Percentiles rank a stretch among this genome's conserved stretches.
Evolutionary conservation across 2,888 invertebrate species (phyloP).

Genomic region (Hirtodrosophila histrioides): DNA sequence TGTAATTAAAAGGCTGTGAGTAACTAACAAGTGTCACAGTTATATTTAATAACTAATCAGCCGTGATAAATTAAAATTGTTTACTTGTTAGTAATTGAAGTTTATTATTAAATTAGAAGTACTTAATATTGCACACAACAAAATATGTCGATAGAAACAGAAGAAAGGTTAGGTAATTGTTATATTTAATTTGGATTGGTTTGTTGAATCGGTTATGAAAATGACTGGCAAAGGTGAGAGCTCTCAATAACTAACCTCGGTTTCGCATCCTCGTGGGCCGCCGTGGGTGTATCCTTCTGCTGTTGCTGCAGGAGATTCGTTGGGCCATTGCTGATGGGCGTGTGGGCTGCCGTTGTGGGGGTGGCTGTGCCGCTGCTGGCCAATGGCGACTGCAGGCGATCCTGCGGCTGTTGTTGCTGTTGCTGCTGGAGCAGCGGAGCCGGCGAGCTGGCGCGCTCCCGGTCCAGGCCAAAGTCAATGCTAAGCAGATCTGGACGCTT

Average conservation of each 20-base stretch:
- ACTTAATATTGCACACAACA: too few relatives aligned
- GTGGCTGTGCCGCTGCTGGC: conserved; percentile 63
- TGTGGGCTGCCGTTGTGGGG: conserved; percentile 52
- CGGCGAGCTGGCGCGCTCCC: conserved; percentile 90
- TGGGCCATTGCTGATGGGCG: conserved; percentile 56
- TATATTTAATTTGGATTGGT: too few relatives aligned
- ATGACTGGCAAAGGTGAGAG: not conserved
- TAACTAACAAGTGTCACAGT: too few relatives aligned
- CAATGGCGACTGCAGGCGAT: conserved; percentile 85
- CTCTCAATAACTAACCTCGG: conserved; percentile 85
- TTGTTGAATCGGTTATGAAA: too few relatives aligned
- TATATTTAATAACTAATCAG: too few relatives aligned
- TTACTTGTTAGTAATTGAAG: too few relatives aligned
- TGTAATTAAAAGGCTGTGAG: too few relatives aligned
- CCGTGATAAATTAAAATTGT: too few relatives aligned
- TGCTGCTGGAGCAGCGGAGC: conserved; percentile 85
- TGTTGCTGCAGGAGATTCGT: conserved; percentile 42
- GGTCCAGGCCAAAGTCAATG: conserved; percentile 89
- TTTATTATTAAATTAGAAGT: too few relatives aligned
- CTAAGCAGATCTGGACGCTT: conserved; percentile 91
- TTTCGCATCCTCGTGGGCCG: conserved; percentile 85
- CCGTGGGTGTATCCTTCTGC: conserved; percentile 66
- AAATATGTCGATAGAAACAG: too few relatives aligned
- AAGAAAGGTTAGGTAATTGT: too few relatives aligned
- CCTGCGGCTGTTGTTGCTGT: conserved; percentile 75